Evolutionary conservation across 2,113 vertebrate genomes (phyloP).

Genomic region (Zootoca vivipara): DNA sequence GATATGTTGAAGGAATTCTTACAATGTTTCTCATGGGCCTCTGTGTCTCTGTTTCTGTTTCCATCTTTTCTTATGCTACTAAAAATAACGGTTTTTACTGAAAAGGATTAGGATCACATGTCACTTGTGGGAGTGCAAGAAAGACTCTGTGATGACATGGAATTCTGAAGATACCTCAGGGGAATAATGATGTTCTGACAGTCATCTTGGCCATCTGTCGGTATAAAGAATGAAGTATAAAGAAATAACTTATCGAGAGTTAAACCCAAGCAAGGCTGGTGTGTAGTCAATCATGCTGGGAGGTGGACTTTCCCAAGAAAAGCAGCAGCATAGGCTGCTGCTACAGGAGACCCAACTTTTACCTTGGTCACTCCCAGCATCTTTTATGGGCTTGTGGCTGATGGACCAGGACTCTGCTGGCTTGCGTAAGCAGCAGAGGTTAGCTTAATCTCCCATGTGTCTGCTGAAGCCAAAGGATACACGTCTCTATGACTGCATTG

Average conservation of each 20-base stretch:
- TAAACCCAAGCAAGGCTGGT: background rate
- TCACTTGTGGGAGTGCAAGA: conserved; percentile 17
- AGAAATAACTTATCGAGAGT: conserved; percentile 26
- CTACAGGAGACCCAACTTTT: background rate
- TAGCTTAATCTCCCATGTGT: too few species aligned
- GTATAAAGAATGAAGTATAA: conserved; percentile 28
- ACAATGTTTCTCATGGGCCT: conserved; percentile 35
- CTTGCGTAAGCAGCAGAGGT: background rate
- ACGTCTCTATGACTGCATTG: background rate
- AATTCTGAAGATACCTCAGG: conserved; percentile 36
- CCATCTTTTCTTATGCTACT: conserved; percentile 30
- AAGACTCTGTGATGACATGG: conserved; percentile 32
- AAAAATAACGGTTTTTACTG: conserved; percentile 31
- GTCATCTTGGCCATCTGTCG: conserved; percentile 55
- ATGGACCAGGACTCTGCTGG: background rate
- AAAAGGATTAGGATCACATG: conserved; percentile 26
- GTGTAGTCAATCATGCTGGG: background rate
- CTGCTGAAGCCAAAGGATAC: too few species aligned
- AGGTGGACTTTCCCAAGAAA: background rate
- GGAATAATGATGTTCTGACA: conserved; percentile 27
- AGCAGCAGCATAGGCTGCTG: too few species aligned
- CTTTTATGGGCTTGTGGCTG: background rate
- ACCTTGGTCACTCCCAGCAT: background rate
- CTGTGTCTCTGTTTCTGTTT: conserved; percentile 4
- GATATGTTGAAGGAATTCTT: conserved; percentile 19